Percentiles rank a stretch among this genome's conserved stretches.
phyloP scores from a whole-genome alignment of 2,888 invertebrate species.

The Argyresthia albistria region DNA sequence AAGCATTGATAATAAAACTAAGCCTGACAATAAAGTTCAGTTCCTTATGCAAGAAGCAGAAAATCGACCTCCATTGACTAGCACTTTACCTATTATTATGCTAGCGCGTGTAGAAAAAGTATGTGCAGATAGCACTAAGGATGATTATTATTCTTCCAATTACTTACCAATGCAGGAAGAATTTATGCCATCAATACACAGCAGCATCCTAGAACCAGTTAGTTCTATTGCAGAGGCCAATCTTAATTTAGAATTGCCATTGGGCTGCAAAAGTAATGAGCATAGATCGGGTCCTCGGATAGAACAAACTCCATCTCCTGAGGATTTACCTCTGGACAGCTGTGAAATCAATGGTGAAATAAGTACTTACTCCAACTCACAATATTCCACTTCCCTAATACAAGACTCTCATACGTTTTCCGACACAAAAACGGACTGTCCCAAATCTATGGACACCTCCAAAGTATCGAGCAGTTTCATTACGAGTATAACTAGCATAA shows the following conservation, averaged over 20 bases:
- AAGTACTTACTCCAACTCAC: conserved; percentile 57
- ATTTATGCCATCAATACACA: conserved; percentile 74
- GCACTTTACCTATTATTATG: no score
- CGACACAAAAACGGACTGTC: conserved; percentile 72
- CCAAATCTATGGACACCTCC: conserved; percentile 74
- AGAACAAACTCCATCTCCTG: conserved; percentile 88
- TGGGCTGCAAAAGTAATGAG: conserved; percentile 58
- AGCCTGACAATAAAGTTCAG: background rate
- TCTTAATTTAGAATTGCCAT: conserved; percentile 67
- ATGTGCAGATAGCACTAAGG: background rate
- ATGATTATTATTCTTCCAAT: background rate
- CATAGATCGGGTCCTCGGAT: conserved; percentile 60
- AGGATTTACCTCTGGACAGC: conserved; percentile 86
- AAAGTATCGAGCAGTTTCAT: conserved; percentile 84
- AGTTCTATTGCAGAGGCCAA: conserved; percentile 68
- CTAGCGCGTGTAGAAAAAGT: background rate
- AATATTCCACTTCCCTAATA: conserved; percentile 59
- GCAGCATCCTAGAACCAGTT: conserved; percentile 72
- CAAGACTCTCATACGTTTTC: conserved; percentile 71
- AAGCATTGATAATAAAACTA: conserved; percentile 18
- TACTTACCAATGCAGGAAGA: conserved; percentile 57
- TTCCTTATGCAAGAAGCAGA: background rate
- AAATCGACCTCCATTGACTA: no score
- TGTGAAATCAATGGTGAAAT: conserved; percentile 76
- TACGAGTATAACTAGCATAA: conserved; percentile 91